phyloP scores from a whole-genome alignment of 2,888 invertebrate genomes.

The Nymphalis c-album region DNA sequence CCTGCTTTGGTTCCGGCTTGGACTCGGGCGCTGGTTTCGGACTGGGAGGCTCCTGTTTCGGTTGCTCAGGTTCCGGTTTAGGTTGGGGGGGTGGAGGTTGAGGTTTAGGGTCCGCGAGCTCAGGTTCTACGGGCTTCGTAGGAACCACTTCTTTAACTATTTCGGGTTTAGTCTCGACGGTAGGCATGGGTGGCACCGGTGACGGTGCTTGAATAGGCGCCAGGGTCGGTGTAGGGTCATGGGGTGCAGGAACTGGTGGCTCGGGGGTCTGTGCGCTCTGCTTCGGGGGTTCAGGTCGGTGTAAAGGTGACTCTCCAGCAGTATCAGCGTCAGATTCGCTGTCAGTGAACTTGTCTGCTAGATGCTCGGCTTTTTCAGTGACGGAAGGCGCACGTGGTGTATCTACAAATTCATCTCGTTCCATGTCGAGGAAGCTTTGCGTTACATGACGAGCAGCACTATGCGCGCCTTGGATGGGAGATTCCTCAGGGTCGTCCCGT shows the following conservation, averaged over 20 bases:
- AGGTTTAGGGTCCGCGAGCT: constrained; percentile 55
- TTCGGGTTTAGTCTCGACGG: constrained; percentile 40
- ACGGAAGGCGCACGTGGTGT: constrained; percentile 61
- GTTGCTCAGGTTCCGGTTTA: constrained; percentile 41
- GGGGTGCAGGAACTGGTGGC: constrained; percentile 41
- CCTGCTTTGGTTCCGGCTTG: constrained; percentile 40
- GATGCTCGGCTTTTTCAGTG: constrained; percentile 64
- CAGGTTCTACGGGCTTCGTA: constrained; percentile 39
- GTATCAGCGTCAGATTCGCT: constrained; percentile 80
- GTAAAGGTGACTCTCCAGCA: constrained; percentile 72
- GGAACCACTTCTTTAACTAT: constrained; percentile 34
- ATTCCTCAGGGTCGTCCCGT: constrained; percentile 59
- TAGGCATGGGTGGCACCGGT: constrained; percentile 42
- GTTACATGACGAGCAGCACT: constrained; percentile 53
- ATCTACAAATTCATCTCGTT: constrained; percentile 71
- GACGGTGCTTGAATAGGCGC: constrained; percentile 42
- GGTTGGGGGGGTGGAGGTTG: constrained; percentile 53
- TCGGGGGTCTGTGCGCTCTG: constrained; percentile 47
- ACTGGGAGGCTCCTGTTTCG: constrained; percentile 42
- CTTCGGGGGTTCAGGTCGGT: constrained; percentile 56
- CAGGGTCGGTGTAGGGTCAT: constrained; percentile 62
- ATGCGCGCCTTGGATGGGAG: constrained; percentile 54
- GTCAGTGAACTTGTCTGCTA: constrained; percentile 82
- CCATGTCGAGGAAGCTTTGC: constrained; percentile 75
- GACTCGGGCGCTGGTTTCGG: constrained; percentile 48